These are phyloP conservation scores for Drosophila nr. medialis DNA, from an alignment of 2,888 invertebrate species.

Conservation along the genomic window DNA sequence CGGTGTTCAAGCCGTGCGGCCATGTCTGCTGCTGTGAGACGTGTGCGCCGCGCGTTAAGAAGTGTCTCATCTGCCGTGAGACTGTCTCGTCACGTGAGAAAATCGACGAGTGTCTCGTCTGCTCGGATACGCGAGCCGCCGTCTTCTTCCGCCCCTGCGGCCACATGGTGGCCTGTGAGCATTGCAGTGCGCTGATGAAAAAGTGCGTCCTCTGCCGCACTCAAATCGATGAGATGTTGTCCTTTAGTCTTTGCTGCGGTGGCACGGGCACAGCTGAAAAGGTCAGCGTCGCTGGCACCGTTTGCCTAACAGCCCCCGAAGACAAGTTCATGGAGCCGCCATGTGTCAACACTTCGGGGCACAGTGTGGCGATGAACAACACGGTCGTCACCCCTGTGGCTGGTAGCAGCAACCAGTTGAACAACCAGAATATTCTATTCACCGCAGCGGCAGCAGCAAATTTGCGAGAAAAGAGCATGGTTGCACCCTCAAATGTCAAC, in stretches of 20 bases:
- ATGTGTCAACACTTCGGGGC: constrained; percentile 83
- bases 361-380: constrained; percentile 84
- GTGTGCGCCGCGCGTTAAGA: constrained; percentile 95
- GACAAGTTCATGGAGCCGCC: constrained; percentile 72
- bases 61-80: constrained; percentile 96
- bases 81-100: constrained; percentile 91
- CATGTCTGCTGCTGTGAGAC: constrained; percentile 97
- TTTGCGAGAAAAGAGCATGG: constrained; percentile 56
- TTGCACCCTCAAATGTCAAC: constrained; percentile 86
- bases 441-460: constrained; percentile 60
- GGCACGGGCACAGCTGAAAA: constrained; percentile 83
- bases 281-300: constrained; percentile 59
- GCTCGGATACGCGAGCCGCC: constrained; percentile 96
- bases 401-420: constrained; percentile 75
- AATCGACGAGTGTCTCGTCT: constrained; percentile 98
- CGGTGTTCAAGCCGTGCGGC: constrained; percentile 94
- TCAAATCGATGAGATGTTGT: constrained; percentile 90
- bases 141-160: constrained; percentile 97
- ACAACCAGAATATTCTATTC: constrained; percentile 81
- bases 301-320: constrained; percentile 54
- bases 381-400: constrained; percentile 81
- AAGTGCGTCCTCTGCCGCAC: constrained; percentile 98
- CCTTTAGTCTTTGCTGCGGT: constrained; percentile 87
- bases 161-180: constrained; percentile 91
- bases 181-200: constrained; percentile 97